phyloP scores from a whole-genome alignment of 2,113 vertebrate genomes.

The Cheilinus undulatus region DNA sequence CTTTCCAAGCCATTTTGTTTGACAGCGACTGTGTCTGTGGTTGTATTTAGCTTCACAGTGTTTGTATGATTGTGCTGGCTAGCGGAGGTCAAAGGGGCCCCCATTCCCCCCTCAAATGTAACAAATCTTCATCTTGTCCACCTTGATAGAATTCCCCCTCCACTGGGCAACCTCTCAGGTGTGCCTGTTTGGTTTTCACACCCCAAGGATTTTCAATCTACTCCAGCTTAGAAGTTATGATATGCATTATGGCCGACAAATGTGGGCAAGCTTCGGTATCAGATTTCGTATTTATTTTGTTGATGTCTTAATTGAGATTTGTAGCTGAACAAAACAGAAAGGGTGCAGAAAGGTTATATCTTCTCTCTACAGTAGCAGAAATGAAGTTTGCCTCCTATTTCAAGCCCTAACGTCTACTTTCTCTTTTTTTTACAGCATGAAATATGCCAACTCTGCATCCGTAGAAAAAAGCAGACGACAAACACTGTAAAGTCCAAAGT shows the following conservation, averaged over 20 bases:
- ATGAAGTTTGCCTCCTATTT: too few relatives aligned
- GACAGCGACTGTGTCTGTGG: slow-evolving; percentile 15
- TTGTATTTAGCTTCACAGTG: slow-evolving; percentile 32
- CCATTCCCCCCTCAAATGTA: slow-evolving; percentile 60
- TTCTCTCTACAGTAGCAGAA: too few relatives aligned
- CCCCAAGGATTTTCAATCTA: slow-evolving; percentile 82
- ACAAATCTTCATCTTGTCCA: slow-evolving; percentile 83
- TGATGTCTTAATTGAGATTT: slow-evolving; percentile 73
- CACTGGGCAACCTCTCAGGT: slow-evolving; percentile 75
- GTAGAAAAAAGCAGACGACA: slow-evolving; percentile 69
- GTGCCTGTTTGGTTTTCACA: slow-evolving; percentile 82
- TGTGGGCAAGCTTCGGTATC: slow-evolving; percentile 56
- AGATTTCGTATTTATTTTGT: slow-evolving; percentile 54
- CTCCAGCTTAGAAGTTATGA: slow-evolving; percentile 79
- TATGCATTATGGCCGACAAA: slow-evolving; percentile 75
- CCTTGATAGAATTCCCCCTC: slow-evolving; percentile 81
- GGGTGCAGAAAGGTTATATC: slow-evolving; percentile 16
- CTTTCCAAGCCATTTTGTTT: background rate
- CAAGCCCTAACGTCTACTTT: slow-evolving; percentile 16
- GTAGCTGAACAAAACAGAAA: slow-evolving; percentile 32
- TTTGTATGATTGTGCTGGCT: slow-evolving; percentile 58
- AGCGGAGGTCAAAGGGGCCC: slow-evolving; percentile 62
- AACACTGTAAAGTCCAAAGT: slow-evolving; percentile 75
- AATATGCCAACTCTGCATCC: slow-evolving; percentile 79
- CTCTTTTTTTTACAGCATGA: slow-evolving; percentile 73